These are phyloP conservation scores for Caenorhabditis uteleia DNA, from an alignment of 2,888 invertebrate species.

Conservation along the genomic window DNA sequence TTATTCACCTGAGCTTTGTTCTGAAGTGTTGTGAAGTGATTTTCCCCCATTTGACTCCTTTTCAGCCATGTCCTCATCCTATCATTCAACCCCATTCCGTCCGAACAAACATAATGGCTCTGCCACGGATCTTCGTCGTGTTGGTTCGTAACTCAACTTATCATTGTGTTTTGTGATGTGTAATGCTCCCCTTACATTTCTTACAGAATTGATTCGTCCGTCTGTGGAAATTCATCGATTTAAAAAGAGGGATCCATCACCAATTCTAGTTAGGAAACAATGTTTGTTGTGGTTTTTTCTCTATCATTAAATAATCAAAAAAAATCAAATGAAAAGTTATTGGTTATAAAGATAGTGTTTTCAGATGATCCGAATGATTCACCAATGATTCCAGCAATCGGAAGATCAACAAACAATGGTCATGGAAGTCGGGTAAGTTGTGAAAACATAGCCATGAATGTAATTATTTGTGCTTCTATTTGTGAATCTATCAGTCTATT, in stretches of 20 bases:
- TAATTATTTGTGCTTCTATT: neutral
- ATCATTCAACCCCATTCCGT: slow-evolving; percentile 14
- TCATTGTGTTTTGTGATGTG: neutral
- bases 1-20: too few species aligned
- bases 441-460: neutral
- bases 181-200: neutral
- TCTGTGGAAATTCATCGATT: slow-evolving; percentile 52
- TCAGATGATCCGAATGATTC: slow-evolving; percentile 49
- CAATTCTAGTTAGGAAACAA: slow-evolving; percentile 58
- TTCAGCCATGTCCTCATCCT: slow-evolving; percentile 23
- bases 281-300: slow-evolving; percentile 41
- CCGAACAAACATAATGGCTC: slow-evolving; percentile 20
- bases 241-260: slow-evolving; percentile 60
- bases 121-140: slow-evolving; percentile 32
- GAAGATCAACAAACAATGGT: slow-evolving; percentile 2
- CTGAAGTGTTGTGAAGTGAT: too few species aligned
- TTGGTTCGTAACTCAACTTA: slow-evolving; percentile 31
- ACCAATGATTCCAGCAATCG: slow-evolving; percentile 44
- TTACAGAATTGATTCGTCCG: slow-evolving; percentile 49
- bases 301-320: neutral
- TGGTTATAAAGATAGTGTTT: slow-evolving; percentile 8
- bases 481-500: neutral
- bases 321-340: neutral
- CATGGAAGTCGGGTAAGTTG: neutral
- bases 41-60: too few species aligned